Base-by-base conservation (phyloP, 2,888 invertebrate species). In the Philereme transversata region DNA sequence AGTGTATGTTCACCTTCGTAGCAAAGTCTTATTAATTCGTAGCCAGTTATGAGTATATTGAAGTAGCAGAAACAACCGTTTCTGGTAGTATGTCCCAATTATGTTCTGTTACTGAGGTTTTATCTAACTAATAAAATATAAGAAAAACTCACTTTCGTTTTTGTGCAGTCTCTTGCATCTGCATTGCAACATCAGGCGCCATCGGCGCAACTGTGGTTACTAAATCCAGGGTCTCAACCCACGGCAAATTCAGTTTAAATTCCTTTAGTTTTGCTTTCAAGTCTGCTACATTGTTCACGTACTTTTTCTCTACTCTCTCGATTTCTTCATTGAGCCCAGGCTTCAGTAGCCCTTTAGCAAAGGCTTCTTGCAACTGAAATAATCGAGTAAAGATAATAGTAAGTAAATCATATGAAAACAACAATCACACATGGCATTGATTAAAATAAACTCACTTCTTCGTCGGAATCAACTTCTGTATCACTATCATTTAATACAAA, bases 211-310 rank as follows among this genome's bases (percentile, higher is more conserved):
- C 94, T 22, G 93, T 91, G 68, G 96, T 97, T 0, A 95, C 90
- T 73, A 97, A 92, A 76, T 98, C 98, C 59, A 99, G 84, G 8
- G 95, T 94, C 86, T 99, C 98, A 2, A 97, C 78, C 99, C 99
- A 99, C 70, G 96, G 95, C 55, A 97, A 83, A 56, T 95, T 93
- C 46, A 95, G 81, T 74, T 94, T 94, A 7, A 98, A 93, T 75
- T 96, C 95, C 57, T 94, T 92, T 11, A 96, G 78, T 83, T 97
- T 97, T 43, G 94, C 88, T 75, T 95, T 94, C 64, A 98, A 83
- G 57, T 94, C 95, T 53, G 78, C 96, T 58, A 95, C 93, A 89
- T 97, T 96, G 81, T 98, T 98, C 4, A 94, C 94, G 73, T 90
- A 93, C 48, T 86, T 85, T 78, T 93, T 94, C 69, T 93, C 92